A percentile compares a stretch with the other conserved stretches of the same genome.
phyloP scores from a whole-genome alignment of 2,113 vertebrate genomes.

The Lipotes vexillifer region DNA sequence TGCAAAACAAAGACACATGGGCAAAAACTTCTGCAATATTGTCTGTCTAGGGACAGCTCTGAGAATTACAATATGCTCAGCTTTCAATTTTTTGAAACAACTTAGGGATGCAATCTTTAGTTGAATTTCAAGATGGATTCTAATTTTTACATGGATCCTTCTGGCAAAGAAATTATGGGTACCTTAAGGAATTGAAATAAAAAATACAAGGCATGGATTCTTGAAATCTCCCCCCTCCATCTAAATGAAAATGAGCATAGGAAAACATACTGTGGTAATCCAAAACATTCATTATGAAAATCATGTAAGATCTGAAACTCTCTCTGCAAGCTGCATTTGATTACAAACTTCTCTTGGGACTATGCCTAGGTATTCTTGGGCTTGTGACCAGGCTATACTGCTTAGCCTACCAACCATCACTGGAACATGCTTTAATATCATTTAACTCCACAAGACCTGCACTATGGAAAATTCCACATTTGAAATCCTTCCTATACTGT shows the following conservation, averaged over 20 bases:
- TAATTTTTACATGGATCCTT: slow-evolving; percentile 73
- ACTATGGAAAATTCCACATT: slow-evolving; percentile 34
- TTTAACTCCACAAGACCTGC: neutral
- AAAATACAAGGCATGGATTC: slow-evolving; percentile 63
- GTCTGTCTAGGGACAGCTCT: slow-evolving; percentile 77
- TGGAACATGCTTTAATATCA: slow-evolving; percentile 35
- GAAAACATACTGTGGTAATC: slow-evolving; percentile 75
- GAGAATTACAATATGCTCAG: slow-evolving; percentile 78
- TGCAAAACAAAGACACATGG: slow-evolving; percentile 78
- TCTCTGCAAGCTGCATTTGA: slow-evolving; percentile 72
- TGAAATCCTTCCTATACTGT: neutral
- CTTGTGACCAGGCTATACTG: slow-evolving; percentile 66
- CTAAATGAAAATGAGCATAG: slow-evolving; percentile 76
- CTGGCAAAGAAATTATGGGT: slow-evolving; percentile 71
- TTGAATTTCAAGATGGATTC: slow-evolving; percentile 74
- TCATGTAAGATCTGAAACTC: slow-evolving; percentile 71
- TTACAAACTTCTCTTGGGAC: slow-evolving; percentile 77
- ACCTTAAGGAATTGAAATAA: slow-evolving; percentile 73
- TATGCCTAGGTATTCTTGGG: slow-evolving; percentile 74
- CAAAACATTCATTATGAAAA: slow-evolving; percentile 77
- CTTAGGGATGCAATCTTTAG: slow-evolving; percentile 66
- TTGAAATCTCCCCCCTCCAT: slow-evolving; percentile 52
- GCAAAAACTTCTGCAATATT: slow-evolving; percentile 77
- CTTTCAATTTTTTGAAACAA: slow-evolving; percentile 73
- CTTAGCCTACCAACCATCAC: slow-evolving; percentile 59